Base-by-base conservation (phyloP, 2,113 vertebrate genomes). In the Rafetus swinhoei region DNA sequence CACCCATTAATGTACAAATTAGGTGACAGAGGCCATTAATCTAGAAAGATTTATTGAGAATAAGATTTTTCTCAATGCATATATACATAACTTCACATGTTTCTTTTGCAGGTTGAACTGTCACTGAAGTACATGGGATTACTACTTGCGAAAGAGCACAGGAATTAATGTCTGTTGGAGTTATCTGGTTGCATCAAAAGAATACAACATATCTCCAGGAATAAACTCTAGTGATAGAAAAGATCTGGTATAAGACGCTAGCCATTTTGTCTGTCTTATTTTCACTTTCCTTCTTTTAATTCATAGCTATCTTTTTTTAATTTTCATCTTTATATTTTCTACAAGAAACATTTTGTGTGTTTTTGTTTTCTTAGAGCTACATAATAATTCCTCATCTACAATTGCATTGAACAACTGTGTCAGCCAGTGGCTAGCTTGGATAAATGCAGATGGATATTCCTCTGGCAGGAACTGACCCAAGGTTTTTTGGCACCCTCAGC, bases 341-440 rank as follows among this genome's bases (percentile, higher is more conserved):
- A 15, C 7, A 12, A 82, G 74, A 50, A 91, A 54, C 1, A 1
- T 65, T 91, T 87, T 2, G 0, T n/a, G 16, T 1, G 0, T 9
- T 9, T 9, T 74, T 81, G 10, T 86, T 79, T 93, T 59, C 10
- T 2, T 11, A 9, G 13, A 24, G 19, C 18, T 85, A 56, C 12
- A n/a, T 9, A 7, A 32, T 32, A 7, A 32, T 39, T 6, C 77
- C 76, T 87, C 32, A n/a, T 83, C 35, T 90, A 52, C 45, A 76
- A 7, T 22, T 91, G 52, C 0, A 0, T 86, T 88, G 97, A 97
- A 90, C 96, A 97, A 94, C 87, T 95, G 92, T 95, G 96, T 94
- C 94, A 60, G 85, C 45, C 92, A 87, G 95, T 87, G 97, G 96
- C 93, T 90, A 91, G 9, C 72, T 90, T 79, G 32, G 53, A 80